Percentiles rank a stretch among this genome's conserved stretches.
phyloP scores from a whole-genome alignment of 2,888 invertebrate species.

The Nycteola revayana region DNA sequence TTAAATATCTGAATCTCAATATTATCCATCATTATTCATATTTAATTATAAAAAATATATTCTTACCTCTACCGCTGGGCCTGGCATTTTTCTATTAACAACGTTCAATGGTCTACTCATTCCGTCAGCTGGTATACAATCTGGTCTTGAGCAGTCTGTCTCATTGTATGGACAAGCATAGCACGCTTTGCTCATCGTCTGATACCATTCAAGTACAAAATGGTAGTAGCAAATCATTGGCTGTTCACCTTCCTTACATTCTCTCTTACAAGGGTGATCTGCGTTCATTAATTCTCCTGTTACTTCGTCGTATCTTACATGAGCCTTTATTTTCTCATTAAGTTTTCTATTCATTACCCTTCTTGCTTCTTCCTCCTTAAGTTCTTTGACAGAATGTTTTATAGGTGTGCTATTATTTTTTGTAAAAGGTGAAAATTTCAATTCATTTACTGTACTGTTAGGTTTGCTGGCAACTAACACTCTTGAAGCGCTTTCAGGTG shows the following conservation, averaged over 20 bases:
- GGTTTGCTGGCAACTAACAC: slow-evolving; percentile 48
- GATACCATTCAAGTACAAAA: slow-evolving; percentile 91
- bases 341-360: slow-evolving; percentile 32
- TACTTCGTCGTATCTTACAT: slow-evolving; percentile 67
- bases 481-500: slow-evolving; percentile 62
- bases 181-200: slow-evolving; percentile 94
- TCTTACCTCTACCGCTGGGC: slow-evolving; percentile 90
- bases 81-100: slow-evolving; percentile 93
- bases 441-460: slow-evolving; percentile 45
- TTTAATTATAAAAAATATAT: not conserved
- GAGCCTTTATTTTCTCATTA: slow-evolving; percentile 54
- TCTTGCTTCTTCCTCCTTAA: slow-evolving; percentile 34
- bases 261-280: slow-evolving; percentile 84
- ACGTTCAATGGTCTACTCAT: slow-evolving; percentile 87
- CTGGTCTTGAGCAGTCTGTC: slow-evolving; percentile 88
- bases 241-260: slow-evolving; percentile 82
- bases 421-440: slow-evolving; percentile 38
- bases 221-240: slow-evolving; percentile 87
- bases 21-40: too few species aligned
- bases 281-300: slow-evolving; percentile 68
- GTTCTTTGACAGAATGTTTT: slow-evolving; percentile 39
- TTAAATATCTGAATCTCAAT: too few species aligned
- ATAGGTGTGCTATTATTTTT: slow-evolving; percentile 35
- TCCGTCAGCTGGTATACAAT: slow-evolving; percentile 94
- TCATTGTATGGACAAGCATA: slow-evolving; percentile 89